Base-by-base conservation (phyloP, 1,140 invertebrate genomes). In the Leptoteleia sp. region DNA sequence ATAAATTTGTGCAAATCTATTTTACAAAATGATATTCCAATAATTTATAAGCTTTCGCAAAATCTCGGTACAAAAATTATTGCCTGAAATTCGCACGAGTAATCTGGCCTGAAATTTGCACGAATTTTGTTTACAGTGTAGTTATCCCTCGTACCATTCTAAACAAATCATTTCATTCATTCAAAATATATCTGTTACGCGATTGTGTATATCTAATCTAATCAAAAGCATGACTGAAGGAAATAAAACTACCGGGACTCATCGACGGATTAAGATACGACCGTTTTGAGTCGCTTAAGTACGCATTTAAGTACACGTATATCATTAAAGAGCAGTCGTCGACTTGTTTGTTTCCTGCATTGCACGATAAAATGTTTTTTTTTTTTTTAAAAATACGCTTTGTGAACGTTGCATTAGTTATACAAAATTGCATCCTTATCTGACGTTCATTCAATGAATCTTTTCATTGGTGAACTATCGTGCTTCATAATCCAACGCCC, bases 291-390 rank as follows among this genome's bases (percentile, higher is more conserved):
- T 31, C 25, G 6, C 5, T 52, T 71, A 71, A 71, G 67, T 71
- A 61, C 67, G 19, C 45, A 35, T 45, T 62, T 71, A 71, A 71
- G 67, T 71, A 71, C 67, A 62, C 15, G 16, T 43, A n/a, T 50
- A 42, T 68, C 11, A 57, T 57, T 48, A 29, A 47, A 19, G 7
- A 48, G 17, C 29, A 48, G 31, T 48, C 12, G 13, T 45, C 35
- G 12, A 40, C 11, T 12, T 4, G 19, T 40, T 40, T 19, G 11
- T 22, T 59, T 59, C 27, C 55, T 59, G 38, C 38, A 25, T 59
- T 45, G 55, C 55, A 59, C 38, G 19, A 1, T 1, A 13, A 38
- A 52, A 5, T 37, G n/a, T 47, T 47, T 37, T 35, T 7, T 12
- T n/a, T n/a, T n/a, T n/a, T n/a, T n/a, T n/a, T n/a, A n/a, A 22